Evolutionary conservation across 2,888 invertebrate species (phyloP).

Genomic region (Agrotis puta): DNA sequence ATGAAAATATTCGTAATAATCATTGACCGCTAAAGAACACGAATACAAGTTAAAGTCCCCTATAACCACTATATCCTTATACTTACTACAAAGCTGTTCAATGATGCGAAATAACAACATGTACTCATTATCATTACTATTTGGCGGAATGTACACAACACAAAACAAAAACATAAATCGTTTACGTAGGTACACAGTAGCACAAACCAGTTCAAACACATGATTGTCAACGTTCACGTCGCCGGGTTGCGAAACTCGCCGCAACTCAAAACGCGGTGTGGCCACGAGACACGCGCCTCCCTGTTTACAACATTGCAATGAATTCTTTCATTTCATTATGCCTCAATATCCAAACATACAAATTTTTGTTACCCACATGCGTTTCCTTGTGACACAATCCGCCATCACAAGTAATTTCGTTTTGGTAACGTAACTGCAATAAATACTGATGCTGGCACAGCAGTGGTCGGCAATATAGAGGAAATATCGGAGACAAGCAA

Average conservation of each 20-base stretch:
- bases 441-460: constrained; percentile 53
- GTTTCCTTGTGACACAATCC: constrained; percentile 23
- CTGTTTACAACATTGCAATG: not conserved
- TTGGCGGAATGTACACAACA: constrained; percentile 12
- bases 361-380: not conserved
- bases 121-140: constrained; percentile 5
- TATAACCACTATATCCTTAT: not conserved
- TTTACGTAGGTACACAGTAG: too few relatives aligned
- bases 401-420: constrained; percentile 30
- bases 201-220: too few relatives aligned
- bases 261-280: too few relatives aligned
- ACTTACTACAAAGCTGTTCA: not conserved
- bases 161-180: too few relatives aligned
- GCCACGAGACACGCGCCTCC: too few relatives aligned
- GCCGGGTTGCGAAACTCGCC: too few relatives aligned
- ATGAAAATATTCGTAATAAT: constrained; percentile 13
- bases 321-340: constrained; percentile 11
- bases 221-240: too few relatives aligned
- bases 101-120: not conserved
- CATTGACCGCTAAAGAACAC: not conserved
- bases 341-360: constrained; percentile 13
- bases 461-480: constrained; percentile 45
- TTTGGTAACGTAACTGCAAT: constrained; percentile 46
- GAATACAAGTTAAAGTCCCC: constrained; percentile 6
- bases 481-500: constrained; percentile 34